Conservation (phyloP, 1,140 invertebrate species). For the Ooceraea biroi region DNA sequence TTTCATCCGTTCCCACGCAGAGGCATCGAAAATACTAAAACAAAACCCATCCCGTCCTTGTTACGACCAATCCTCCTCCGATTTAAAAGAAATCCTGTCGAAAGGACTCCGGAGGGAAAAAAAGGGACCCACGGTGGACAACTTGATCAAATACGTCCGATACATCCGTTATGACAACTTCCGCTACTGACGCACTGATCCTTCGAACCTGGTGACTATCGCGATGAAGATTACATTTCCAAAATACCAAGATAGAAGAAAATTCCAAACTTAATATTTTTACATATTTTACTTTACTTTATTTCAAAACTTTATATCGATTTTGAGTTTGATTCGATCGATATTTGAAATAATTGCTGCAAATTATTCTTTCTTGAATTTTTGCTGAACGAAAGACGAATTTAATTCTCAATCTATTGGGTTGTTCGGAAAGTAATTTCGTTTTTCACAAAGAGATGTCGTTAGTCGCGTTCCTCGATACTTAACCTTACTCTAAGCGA, state of each 20-base stretch:
- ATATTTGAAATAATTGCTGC: no score
- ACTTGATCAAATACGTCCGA: constrained; percentile 75
- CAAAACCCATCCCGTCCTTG: constrained; percentile 75
- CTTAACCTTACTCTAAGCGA: no score
- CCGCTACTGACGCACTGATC: constrained; percentile 34
- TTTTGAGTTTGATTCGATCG: no score
- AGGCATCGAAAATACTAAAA: constrained; percentile 82
- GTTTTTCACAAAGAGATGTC: no score
- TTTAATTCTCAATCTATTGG: no score
- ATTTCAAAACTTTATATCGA: no score
- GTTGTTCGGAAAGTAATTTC: no score
- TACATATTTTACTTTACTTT: no score
- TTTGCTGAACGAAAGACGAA: no score
- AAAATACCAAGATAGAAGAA: neutral
- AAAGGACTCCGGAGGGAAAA: constrained; percentile 56
- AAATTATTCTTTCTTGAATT: no score
- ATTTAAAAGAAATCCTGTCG: constrained; percentile 78
- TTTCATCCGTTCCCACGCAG: constrained; percentile 81
- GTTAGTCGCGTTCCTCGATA: no score
- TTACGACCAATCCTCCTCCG: constrained; percentile 47
- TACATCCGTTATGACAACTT: constrained; percentile 66
- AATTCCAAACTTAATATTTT: no score
- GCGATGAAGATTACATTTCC: constrained; percentile 21
- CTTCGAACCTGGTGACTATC: neutral
- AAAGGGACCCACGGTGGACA: constrained; percentile 62